A percentile compares a stretch with the other conserved stretches of the same genome.
Evolutionary conservation across 2,888 invertebrate species (phyloP).

Genomic region (Bhutanitis thaidina): DNA sequence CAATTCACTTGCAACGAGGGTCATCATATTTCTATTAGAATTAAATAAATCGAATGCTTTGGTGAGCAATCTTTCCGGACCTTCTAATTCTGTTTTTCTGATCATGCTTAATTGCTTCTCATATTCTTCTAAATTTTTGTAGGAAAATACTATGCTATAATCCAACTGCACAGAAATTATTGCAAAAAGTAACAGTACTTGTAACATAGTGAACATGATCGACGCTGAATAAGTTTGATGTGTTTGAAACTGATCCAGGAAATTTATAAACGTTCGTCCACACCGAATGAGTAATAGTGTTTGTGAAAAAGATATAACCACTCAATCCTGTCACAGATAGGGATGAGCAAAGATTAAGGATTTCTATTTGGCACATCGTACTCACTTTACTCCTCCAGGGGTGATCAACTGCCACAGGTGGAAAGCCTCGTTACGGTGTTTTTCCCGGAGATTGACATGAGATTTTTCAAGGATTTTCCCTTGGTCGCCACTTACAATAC

Average conservation of each 20-base stretch:
- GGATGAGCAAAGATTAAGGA: too few species aligned
- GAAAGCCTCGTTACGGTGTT: too few species aligned
- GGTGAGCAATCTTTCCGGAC: slow-evolving; percentile 6
- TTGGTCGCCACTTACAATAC: too few species aligned
- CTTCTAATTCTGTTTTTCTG: slow-evolving; percentile 5
- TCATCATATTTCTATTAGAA: slow-evolving; percentile 62
- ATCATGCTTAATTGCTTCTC: slow-evolving; percentile 1
- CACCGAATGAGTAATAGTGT: not conserved
- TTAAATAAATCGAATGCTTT: slow-evolving; percentile 26
- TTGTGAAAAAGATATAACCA: not conserved
- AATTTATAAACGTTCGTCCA: not conserved
- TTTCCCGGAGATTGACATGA: too few species aligned
- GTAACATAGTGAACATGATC: slow-evolving; percentile 4
- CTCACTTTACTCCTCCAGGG: too few species aligned
- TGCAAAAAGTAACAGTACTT: not conserved
- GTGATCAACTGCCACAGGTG: too few species aligned
- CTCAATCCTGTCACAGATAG: too few species aligned
- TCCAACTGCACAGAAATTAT: not conserved
- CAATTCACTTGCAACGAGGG: slow-evolving; percentile 55
- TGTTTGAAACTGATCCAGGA: not conserved
- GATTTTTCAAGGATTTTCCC: too few species aligned
- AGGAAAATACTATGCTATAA: not conserved
- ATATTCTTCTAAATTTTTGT: slow-evolving; percentile 9
- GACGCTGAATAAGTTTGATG: not conserved
- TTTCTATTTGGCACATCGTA: too few species aligned